Evolutionary conservation across 1,140 invertebrate genomes (phyloP), one percentile per base, ranked within the genome.

Genomic region (Hypsibius dujardini): DNA sequence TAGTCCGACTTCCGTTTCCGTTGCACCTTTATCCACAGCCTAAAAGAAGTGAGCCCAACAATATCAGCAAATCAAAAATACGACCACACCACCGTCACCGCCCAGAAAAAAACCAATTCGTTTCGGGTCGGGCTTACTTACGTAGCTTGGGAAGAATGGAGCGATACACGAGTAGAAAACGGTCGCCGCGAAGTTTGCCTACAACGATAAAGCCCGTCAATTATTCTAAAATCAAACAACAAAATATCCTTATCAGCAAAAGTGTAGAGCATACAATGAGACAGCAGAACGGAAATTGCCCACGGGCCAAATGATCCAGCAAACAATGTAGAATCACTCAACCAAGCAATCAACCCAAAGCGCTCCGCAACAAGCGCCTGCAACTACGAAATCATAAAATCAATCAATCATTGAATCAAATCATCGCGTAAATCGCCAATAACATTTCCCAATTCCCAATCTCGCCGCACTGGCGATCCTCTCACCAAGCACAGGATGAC

Each of bases 1-100:
- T 62, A 95, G 81, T 1, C 92, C 92, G 82, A 91, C 91, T 75
- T 92, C 88, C 40, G 90, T 87, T 0, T 89, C 85, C 1, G 87
- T 84, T 2, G 89, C 88, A 56, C 90, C 89, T 84, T 93, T 93
- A 60, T 83, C 83, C 75, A 88, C 87, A 14, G 91, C 90, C 88
- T 92, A 46, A 46, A 76, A 46, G 69, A 69, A 28, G 47, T n/a
- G 73, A 14, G 80, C 70, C n/a, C n/a, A 56, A 56, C n/a, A 56
- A 56, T 56, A 7, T n/a, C 7, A 7, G n/a, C 50, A 56, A 56
- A 83, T 1, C 91, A 91, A 79, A 95, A 95, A 0, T 95, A 90
- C 62, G 94, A 81, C 1, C 92, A 91, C 82, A 91, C 91, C 75
- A 92, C 88, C 28, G 90, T 87, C 0, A 89, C 85, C 1, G 87